Percentiles rank a stretch among this genome's conserved stretches.
phyloP scores from a whole-genome alignment of 2,113 vertebrate species.

The Anthoscopus minutus region DNA sequence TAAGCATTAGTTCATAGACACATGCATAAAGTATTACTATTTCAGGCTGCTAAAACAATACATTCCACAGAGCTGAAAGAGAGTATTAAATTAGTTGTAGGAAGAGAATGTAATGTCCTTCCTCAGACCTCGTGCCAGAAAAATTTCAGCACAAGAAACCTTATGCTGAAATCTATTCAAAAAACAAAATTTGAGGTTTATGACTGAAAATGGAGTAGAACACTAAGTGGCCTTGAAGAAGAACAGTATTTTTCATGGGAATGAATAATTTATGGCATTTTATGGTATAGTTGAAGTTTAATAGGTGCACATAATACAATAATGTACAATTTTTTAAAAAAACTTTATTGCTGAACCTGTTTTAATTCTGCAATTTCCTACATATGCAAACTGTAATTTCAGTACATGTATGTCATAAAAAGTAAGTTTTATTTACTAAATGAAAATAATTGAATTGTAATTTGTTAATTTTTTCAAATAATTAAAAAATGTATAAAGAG shows the following conservation, averaged over 20 bases:
- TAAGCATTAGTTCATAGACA: neutral
- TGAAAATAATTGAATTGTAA: neutral
- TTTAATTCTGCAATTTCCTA: neutral
- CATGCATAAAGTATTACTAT: neutral
- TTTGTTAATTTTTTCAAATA: neutral
- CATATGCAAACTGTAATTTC: neutral
- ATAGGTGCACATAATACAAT: neutral
- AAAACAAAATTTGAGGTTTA: neutral
- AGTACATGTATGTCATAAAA: neutral
- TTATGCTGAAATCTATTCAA: neutral
- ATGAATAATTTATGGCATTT: neutral
- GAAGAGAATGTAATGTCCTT: neutral
- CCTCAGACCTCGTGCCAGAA: neutral
- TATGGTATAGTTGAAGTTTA: neutral
- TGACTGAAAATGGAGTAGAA: neutral
- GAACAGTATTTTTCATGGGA: neutral
- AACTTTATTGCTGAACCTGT: neutral
- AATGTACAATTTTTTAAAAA: rapidly evolving
- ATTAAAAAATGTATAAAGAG: neutral
- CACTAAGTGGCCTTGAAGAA: neutral
- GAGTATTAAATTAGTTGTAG: neutral
- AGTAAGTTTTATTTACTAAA: neutral
- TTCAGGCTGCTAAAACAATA: neutral
- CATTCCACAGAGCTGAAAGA: rapidly evolving
- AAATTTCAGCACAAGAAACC: too few species aligned